Percentiles rank a stretch among this genome's conserved stretches.
Conservation (phyloP, 2,113 vertebrate species). For the Hassar affinis region DNA sequence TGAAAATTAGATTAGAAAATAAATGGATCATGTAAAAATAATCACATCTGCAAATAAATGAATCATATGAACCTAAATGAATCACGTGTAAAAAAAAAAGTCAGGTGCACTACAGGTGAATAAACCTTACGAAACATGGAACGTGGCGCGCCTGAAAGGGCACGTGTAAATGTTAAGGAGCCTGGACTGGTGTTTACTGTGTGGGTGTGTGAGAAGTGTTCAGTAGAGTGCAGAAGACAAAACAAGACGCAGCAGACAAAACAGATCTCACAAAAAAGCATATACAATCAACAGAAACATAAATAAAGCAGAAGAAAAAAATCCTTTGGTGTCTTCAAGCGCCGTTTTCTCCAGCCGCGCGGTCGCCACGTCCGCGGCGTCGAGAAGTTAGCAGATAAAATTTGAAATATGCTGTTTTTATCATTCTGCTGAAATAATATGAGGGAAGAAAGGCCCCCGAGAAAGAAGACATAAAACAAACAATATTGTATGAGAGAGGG, state of each 20-base stretch:
- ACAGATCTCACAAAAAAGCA: not conserved
- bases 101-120: not conserved
- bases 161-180: no score
- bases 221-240: not conserved
- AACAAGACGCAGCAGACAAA: conserved; percentile 1
- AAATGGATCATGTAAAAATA: not conserved
- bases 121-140: not conserved
- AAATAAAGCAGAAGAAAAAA: not conserved
- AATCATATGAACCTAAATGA: not conserved
- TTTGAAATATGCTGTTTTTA: not conserved
- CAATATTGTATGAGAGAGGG: not conserved
- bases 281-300: not conserved
- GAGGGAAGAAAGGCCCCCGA: not conserved
- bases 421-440: not conserved
- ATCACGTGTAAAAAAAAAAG: not conserved
- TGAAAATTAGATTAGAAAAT: not conserved
- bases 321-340: no score
- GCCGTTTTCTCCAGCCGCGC: no score
- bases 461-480: not conserved
- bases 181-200: not conserved
- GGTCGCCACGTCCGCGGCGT: no score
- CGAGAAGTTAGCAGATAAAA: not conserved
- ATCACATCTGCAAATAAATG: not conserved
- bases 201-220: not conserved
- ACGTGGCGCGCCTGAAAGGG: no score